Conservation (phyloP, 2,888 invertebrate species). For the Furcula furcula region DNA sequence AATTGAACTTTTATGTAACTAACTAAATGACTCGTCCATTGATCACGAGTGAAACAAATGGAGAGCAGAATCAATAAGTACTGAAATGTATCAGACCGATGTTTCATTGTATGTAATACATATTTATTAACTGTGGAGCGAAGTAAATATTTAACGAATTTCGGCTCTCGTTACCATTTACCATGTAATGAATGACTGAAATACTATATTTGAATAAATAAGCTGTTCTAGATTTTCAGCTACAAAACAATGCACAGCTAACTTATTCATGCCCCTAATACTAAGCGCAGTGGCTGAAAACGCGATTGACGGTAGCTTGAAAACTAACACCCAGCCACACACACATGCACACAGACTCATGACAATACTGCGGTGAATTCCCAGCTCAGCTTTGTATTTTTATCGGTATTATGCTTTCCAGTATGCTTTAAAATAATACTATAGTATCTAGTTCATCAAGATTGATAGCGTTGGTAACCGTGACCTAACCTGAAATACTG, state of each 20-base stretch:
- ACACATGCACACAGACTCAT: background rate
- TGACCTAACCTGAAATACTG: background rate
- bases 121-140: too few species aligned
- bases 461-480: background rate
- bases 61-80: too few species aligned
- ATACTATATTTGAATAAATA: background rate
- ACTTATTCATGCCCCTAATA: slow-evolving; percentile 1
- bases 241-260: background rate
- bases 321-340: background rate
- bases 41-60: too few species aligned
- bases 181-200: background rate
- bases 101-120: too few species aligned
- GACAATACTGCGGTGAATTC: background rate
- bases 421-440: background rate
- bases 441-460: background rate
- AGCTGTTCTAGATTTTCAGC: background rate
- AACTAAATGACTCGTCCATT: too few species aligned
- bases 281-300: background rate
- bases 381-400: slow-evolving; percentile 1
- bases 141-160: background rate
- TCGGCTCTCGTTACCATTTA: background rate
- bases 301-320: background rate
- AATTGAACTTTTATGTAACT: too few species aligned
- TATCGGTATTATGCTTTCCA: background rate
- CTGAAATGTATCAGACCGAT: too few species aligned